A percentile compares a stretch with the other conserved stretches of the same genome.
phyloP scores from a whole-genome alignment of 2,888 invertebrate genomes.

The Sesia bembeciformis region DNA sequence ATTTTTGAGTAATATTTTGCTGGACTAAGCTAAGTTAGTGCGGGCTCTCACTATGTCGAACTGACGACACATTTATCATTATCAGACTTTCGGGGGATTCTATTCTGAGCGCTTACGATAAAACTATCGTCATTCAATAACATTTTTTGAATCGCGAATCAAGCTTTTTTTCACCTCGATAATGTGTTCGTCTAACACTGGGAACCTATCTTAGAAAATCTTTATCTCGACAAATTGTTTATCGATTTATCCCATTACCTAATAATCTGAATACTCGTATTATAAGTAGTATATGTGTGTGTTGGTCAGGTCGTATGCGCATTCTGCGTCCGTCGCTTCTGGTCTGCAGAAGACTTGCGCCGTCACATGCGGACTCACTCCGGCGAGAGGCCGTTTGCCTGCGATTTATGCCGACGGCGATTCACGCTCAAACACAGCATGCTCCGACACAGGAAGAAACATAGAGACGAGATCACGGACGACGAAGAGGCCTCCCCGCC shows the following conservation, averaged over 20 bases:
- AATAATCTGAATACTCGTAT: no score
- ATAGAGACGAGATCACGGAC: slow-evolving; percentile 75
- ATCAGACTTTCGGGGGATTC: no score
- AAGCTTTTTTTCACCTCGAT: background rate
- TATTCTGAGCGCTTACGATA: no score
- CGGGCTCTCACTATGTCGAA: no score
- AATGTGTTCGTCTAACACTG: background rate
- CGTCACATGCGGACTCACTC: slow-evolving; percentile 96
- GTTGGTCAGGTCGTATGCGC: slow-evolving; percentile 84
- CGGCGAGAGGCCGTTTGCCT: slow-evolving; percentile 93
- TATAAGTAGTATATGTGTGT: slow-evolving; percentile 6
- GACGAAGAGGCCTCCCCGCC: slow-evolving; percentile 69
- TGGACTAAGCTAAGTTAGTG: no score
- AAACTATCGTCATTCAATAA: background rate
- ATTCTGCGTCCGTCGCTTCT: slow-evolving; percentile 93
- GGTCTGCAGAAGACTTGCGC: slow-evolving; percentile 94
- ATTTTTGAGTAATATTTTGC: no score
- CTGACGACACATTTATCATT: no score
- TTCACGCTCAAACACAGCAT: slow-evolving; percentile 96
- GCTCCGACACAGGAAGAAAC: slow-evolving; percentile 94
- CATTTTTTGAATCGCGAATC: no score
- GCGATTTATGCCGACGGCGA: slow-evolving; percentile 89
- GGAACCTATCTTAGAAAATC: no score
- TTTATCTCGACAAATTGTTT: no score
- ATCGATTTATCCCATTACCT: no score